These are phyloP conservation scores for Phrynosoma blainvillii DNA, from an alignment of 2,113 vertebrate genomes.

Conservation along the genomic window DNA sequence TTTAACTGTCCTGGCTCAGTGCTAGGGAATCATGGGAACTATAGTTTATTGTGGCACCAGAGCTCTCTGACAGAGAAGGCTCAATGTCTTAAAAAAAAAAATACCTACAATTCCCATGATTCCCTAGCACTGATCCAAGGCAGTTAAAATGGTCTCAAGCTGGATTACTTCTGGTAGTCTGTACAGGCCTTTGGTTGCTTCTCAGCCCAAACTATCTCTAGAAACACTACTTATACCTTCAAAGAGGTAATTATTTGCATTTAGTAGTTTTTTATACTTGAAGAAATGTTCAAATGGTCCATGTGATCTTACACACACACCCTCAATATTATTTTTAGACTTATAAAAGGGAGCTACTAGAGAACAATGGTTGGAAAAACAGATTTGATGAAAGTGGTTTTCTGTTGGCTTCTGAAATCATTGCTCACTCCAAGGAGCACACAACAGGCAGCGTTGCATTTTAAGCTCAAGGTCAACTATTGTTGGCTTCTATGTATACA, in stretches of 20 bases:
- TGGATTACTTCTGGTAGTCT: no score
- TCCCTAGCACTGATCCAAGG: no score
- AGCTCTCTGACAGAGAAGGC: no score
- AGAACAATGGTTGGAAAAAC: constrained; percentile 24
- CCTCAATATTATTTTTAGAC: not conserved
- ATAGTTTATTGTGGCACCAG: no score
- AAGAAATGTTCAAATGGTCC: not conserved
- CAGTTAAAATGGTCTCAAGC: no score
- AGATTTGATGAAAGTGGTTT: constrained; percentile 39
- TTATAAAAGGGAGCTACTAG: not conserved
- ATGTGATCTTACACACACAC: not conserved
- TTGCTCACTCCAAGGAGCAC: constrained; percentile 40
- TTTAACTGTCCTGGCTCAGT: no score
- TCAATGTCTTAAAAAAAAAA: no score
- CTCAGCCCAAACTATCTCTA: constrained; percentile 41
- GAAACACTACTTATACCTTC: constrained; percentile 29
- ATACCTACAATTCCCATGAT: no score
- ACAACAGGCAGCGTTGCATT: constrained; percentile 29
- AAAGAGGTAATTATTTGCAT: constrained; percentile 35
- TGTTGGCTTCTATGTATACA: constrained; percentile 45
- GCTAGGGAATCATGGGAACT: no score
- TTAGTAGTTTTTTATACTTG: not conserved
- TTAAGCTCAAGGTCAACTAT: constrained; percentile 48
- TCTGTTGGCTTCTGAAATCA: constrained; percentile 35
- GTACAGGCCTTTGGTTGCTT: not conserved